phyloP scores from a whole-genome alignment of 2,888 invertebrate genomes.

The Mechanitis mazaeus region DNA sequence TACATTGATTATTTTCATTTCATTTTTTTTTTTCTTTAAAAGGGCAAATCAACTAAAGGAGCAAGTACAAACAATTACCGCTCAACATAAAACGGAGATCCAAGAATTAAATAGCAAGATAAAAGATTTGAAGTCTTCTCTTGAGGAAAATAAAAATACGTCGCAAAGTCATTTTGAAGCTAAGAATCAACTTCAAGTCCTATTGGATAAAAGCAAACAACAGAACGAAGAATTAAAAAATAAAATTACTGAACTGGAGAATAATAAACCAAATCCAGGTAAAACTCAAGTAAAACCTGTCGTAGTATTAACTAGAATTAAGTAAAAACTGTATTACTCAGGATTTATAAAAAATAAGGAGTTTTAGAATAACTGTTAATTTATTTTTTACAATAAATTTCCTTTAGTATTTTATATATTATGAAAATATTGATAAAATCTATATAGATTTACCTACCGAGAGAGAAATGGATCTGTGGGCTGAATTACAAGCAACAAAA shows the following conservation, averaged over 20 bases:
- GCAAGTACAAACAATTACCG: constrained; percentile 48
- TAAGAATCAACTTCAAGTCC: constrained; percentile 42
- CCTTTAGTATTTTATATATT: not conserved
- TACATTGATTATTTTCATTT: not conserved
- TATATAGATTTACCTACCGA: constrained; percentile 58
- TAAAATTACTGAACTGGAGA: constrained; percentile 56
- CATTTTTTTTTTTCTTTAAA: constrained; percentile 15
- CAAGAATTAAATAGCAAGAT: constrained; percentile 51
- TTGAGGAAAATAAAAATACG: constrained; percentile 46
- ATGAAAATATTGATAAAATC: too few relatives aligned
- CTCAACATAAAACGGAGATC: constrained; percentile 46
- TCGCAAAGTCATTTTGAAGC: constrained; percentile 43
- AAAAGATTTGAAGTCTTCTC: constrained; percentile 42
- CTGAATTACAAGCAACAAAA: constrained; percentile 66
- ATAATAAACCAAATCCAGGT: constrained; percentile 56
- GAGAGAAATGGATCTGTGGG: constrained; percentile 66
- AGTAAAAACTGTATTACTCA: not conserved
- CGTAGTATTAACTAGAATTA: too few relatives aligned
- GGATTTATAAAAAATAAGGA: too few relatives aligned
- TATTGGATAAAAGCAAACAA: constrained; percentile 42
- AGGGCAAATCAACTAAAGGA: constrained; percentile 56
- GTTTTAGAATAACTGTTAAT: not conserved
- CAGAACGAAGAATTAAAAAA: constrained; percentile 48
- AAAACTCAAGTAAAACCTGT: constrained; percentile 13
- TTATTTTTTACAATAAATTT: not conserved